Evolutionary conservation across 2,888 invertebrate genomes (phyloP).

Genomic region (Nemapogon koenigi): DNA sequence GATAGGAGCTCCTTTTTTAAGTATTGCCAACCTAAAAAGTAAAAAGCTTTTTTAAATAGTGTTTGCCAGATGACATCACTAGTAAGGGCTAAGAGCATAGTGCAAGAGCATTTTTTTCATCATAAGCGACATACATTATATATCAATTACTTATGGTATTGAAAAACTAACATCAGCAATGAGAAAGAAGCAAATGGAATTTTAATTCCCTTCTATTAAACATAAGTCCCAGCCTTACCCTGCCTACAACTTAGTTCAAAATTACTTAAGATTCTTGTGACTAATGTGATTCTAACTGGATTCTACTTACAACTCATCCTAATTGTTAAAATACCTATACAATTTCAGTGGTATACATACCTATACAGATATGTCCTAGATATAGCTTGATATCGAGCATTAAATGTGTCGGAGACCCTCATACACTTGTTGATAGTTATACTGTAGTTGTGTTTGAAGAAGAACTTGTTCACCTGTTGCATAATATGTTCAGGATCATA

Average conservation of each 20-base stretch:
- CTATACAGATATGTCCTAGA: constrained; percentile 79
- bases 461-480: constrained; percentile 67
- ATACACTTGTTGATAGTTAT: constrained; percentile 62
- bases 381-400: constrained; percentile 69
- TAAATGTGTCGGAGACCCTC: constrained; percentile 71
- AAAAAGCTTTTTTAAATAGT: constrained; percentile 2
- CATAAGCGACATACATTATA: no score
- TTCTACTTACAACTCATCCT: neutral
- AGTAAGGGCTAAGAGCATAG: no score
- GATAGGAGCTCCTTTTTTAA: constrained; percentile 42
- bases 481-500: constrained; percentile 60
- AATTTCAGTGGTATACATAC: constrained; percentile 24
- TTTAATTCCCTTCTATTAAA: no score
- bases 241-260: no score
- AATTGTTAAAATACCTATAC: neutral
- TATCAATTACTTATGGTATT: no score
- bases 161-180: no score
- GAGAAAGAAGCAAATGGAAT: no score
- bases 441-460: constrained; percentile 56
- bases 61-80: no score
- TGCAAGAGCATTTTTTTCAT: no score
- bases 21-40: constrained; percentile 64
- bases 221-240: no score
- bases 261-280: no score
- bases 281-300: neutral